Evolutionary conservation across 2,113 vertebrate genomes (phyloP).

Genomic region (Nothobranchius kuhntae): DNA sequence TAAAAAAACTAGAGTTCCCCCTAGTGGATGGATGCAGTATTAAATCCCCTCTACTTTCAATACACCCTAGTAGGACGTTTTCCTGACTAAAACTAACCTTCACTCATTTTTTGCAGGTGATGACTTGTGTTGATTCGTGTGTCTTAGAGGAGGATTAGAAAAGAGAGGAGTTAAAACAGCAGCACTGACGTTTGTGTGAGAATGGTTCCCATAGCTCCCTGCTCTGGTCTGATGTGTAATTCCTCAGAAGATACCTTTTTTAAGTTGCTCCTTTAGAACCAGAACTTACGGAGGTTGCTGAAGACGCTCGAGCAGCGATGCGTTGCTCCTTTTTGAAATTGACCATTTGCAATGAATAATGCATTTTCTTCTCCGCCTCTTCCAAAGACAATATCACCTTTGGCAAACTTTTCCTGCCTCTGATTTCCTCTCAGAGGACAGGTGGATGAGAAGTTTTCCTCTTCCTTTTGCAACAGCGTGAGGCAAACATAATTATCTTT

Average conservation of each 20-base stretch:
- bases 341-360: slow-evolving; percentile 73
- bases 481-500: slow-evolving; percentile 58
- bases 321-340: slow-evolving; percentile 59
- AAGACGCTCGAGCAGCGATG: slow-evolving; percentile 37
- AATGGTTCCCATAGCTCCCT: slow-evolving; percentile 1
- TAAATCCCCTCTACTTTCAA: too few species aligned
- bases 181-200: slow-evolving; percentile 10
- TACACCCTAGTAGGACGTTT: too few species aligned
- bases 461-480: slow-evolving; percentile 31
- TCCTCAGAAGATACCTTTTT: slow-evolving; percentile 48
- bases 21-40: too few species aligned
- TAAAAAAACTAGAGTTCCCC: too few species aligned
- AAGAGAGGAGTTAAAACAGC: background rate
- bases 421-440: slow-evolving; percentile 47
- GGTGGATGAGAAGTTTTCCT: slow-evolving; percentile 39
- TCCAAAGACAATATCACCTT: slow-evolving; percentile 67
- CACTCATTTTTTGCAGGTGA: too few species aligned
- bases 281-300: slow-evolving; percentile 24
- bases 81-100: too few species aligned
- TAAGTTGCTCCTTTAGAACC: slow-evolving; percentile 44
- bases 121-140: too few species aligned
- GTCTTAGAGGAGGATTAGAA: too few species aligned
- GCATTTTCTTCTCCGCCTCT: slow-evolving; percentile 33
- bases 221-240: slow-evolving; percentile 44
- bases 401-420: slow-evolving; percentile 55